phyloP scores from a whole-genome alignment of 2,113 vertebrate species.

The Trogon surrucura region DNA sequence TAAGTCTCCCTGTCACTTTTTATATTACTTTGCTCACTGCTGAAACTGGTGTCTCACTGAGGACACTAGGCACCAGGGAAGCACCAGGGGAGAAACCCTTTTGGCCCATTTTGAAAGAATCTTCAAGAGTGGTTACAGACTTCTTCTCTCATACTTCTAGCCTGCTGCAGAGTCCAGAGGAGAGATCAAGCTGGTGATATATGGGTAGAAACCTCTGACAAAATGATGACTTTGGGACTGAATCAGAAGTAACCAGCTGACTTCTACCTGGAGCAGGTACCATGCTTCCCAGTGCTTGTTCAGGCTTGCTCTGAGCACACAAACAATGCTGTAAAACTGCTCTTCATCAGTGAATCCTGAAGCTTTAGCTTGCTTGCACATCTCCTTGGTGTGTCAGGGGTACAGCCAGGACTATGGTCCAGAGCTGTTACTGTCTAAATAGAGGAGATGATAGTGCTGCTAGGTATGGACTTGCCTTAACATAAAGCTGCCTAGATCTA shows the following conservation, averaged over 20 bases:
- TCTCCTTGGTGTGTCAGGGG: not conserved
- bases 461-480: not conserved
- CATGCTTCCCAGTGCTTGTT: not conserved
- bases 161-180: not conserved
- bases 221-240: not conserved
- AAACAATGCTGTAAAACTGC: not conserved
- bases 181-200: not conserved
- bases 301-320: not conserved
- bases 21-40: not conserved
- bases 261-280: not conserved
- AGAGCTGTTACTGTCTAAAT: not conserved
- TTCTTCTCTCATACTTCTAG: not conserved
- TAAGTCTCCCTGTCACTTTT: slow-evolving; percentile 28
- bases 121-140: not conserved
- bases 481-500: not conserved
- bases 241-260: not conserved
- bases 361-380: not conserved
- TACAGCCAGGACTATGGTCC: not conserved
- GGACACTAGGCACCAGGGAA: not conserved
- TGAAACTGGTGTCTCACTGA: slow-evolving; percentile 1
- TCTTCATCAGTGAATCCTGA: not conserved
- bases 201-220: not conserved
- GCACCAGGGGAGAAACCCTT: not conserved
- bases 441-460: not conserved
- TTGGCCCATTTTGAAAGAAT: not conserved